Evolutionary conservation across 2,888 invertebrate genomes (phyloP), one percentile per base, ranked within the genome.

Genomic region (Muscina levida): DNA sequence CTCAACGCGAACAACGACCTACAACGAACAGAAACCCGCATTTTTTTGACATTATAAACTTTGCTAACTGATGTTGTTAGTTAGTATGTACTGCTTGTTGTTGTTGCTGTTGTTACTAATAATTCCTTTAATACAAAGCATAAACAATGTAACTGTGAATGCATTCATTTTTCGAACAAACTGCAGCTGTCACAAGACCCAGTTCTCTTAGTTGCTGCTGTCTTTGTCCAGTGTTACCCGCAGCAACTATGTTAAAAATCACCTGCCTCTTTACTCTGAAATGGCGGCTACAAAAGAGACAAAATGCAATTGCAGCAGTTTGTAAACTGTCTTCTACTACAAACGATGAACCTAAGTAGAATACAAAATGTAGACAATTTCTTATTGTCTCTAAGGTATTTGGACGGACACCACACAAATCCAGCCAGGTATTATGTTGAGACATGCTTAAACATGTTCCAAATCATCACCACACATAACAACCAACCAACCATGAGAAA

Each of bases 371-470:
- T 17, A 19, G 37, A 31, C 4, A 57, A 57, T 57, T 59, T 59
- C 37, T 59, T 59, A 53, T 59, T 59, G 59, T 37, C 37, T 37
- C 31, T 5, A 31, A 31, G 3, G 53, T 53, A 24, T 22, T 22
- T 53, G 53, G 4, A 42, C n/a, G 5, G 51, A 59, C 19, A 39
- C 26, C 24, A 8, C 3, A 8, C 31, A 31, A 8, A 5, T 24
- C 22, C 13, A 22, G 13, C 22, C 11, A 53, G 53, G 53, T 53
- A 53, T 1, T 31, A 5, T 65, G 19, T 17, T 46, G 68, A 76
- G 76, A n/a, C 72, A 62, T 72, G 79, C 65, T 79, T n/a, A 72
- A 62, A 37, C 72, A 76, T 56, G 65, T 46, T 77, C n/a, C n/a
- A 22, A 76, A 51, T 57, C n/a, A 59, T 26, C 65, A 15, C 17